Evolutionary conservation across 92 coral and sea anemone species (phyloP).

Genomic region (Bergia puertoricense): DNA sequence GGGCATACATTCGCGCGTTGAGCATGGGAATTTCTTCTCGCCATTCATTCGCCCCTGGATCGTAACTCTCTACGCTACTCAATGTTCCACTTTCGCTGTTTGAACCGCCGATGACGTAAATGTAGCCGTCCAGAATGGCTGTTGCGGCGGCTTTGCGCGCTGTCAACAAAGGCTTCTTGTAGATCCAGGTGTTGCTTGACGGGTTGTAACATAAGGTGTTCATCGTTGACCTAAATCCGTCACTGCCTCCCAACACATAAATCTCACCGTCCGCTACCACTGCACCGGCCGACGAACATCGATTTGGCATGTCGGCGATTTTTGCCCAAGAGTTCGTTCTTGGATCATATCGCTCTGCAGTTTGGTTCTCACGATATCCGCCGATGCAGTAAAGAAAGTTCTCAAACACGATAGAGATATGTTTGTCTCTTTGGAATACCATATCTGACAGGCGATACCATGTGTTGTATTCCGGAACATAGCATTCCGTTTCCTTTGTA

Average conservation of each 20-base stretch:
- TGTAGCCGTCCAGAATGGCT: constrained; percentile 46
- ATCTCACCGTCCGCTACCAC: constrained; percentile 57
- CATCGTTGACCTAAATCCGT: constrained; percentile 49
- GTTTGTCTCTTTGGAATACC: constrained; percentile 60
- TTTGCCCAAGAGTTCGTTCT: constrained; percentile 55
- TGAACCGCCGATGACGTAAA: constrained; percentile 78
- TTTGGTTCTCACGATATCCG: constrained; percentile 50
- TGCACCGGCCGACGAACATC: constrained; percentile 58
- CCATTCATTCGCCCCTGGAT: constrained; percentile 57
- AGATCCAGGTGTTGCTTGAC: constrained; percentile 56
- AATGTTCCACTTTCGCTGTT: constrained; percentile 51
- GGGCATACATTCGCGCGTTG: constrained; percentile 51
- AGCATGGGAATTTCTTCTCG: constrained; percentile 53
- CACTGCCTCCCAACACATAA: constrained; percentile 73
- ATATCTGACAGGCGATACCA: constrained; percentile 62
- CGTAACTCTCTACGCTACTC: constrained; percentile 58
- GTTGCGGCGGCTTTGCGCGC: constrained; percentile 72
- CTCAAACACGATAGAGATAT: constrained; percentile 53
- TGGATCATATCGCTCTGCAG: constrained; percentile 66
- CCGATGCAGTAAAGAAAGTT: constrained; percentile 58
- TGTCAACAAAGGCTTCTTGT: constrained; percentile 55
- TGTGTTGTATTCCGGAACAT: constrained; percentile 34
- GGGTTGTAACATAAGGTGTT: constrained; percentile 75
- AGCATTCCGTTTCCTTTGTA: constrained; percentile 39
- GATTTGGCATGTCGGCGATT: constrained; percentile 42